phyloP scores from a whole-genome alignment of 2,113 vertebrate genomes.

The Syngnathoides biaculeatus region DNA sequence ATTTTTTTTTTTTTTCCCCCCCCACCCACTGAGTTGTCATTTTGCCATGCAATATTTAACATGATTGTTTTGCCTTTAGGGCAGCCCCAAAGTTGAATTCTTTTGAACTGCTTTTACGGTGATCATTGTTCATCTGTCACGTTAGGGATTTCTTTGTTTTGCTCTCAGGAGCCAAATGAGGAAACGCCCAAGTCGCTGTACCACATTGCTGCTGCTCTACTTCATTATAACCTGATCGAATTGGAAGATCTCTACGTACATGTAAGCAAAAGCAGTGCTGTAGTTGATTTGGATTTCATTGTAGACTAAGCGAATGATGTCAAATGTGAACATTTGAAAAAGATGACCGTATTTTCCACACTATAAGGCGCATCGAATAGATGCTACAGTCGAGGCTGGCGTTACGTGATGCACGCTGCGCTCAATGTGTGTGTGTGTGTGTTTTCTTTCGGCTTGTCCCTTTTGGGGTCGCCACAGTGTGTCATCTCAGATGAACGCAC shows the following conservation, averaged over 20 bases:
- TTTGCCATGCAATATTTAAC: background rate
- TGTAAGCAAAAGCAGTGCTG: constrained; percentile 73
- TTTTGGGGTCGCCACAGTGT: too few species aligned
- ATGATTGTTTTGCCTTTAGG: background rate
- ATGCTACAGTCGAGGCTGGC: too few species aligned
- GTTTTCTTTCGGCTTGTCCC: too few species aligned
- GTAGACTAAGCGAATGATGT: background rate
- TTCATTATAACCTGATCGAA: constrained; percentile 94
- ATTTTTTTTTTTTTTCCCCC: too few species aligned
- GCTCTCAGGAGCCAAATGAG: constrained; percentile 87
- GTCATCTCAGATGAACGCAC: too few species aligned
- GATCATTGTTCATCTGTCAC: background rate
- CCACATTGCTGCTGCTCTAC: constrained; percentile 92
- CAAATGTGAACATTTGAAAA: background rate
- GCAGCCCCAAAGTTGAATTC: background rate
- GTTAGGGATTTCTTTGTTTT: constrained; percentile 12
- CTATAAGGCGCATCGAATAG: too few species aligned
- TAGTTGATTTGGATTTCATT: background rate
- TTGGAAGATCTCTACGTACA: constrained; percentile 97
- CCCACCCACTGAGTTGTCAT: background rate
- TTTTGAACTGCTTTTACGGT: too few species aligned
- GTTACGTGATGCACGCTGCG: too few species aligned
- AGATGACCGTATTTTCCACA: too few species aligned
- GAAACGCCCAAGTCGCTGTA: constrained; percentile 95
- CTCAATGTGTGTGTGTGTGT: too few species aligned